phyloP scores from a whole-genome alignment of 2,888 invertebrate species.

The Strigamia crassipes region DNA sequence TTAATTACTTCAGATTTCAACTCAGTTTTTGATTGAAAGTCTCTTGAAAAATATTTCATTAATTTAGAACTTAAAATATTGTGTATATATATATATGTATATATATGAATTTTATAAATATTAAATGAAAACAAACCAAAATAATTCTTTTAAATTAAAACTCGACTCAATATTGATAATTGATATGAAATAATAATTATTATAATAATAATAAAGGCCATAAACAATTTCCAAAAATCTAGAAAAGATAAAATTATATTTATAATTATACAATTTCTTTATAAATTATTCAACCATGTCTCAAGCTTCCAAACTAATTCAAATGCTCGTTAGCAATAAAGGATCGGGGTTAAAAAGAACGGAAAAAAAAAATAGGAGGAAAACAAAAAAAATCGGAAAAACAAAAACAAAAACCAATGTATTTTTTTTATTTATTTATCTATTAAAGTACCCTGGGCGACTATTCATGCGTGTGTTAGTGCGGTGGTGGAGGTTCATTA shows the following conservation, averaged over 20 bases:
- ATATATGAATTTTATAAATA: constrained; percentile 8
- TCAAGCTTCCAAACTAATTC: constrained; percentile 22
- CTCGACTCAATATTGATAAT: not conserved
- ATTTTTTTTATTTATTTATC: not conserved
- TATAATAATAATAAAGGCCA: not conserved
- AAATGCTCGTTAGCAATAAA: not conserved
- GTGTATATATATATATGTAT: not conserved
- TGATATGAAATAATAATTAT: not conserved
- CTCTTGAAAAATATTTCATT: constrained; percentile 30
- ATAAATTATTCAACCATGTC: constrained; percentile 24
- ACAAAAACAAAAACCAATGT: constrained; percentile 7
- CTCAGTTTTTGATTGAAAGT: not conserved
- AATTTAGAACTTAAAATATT: constrained; percentile 30
- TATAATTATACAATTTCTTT: constrained; percentile 17
- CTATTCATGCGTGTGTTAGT: constrained; percentile 45
- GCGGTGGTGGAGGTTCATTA: constrained; percentile 50
- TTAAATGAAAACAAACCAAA: not conserved
- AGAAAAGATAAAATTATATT: not conserved
- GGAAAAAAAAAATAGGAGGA: not conserved
- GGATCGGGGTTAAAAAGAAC: not conserved
- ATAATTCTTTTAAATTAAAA: not conserved
- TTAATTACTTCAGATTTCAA: constrained; percentile 13
- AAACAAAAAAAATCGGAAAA: not conserved
- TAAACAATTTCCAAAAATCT: not conserved
- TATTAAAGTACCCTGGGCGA: not conserved